Base-by-base conservation (phyloP, 2,797 vertebrate genomes). In the Microhierax caerulescens region DNA sequence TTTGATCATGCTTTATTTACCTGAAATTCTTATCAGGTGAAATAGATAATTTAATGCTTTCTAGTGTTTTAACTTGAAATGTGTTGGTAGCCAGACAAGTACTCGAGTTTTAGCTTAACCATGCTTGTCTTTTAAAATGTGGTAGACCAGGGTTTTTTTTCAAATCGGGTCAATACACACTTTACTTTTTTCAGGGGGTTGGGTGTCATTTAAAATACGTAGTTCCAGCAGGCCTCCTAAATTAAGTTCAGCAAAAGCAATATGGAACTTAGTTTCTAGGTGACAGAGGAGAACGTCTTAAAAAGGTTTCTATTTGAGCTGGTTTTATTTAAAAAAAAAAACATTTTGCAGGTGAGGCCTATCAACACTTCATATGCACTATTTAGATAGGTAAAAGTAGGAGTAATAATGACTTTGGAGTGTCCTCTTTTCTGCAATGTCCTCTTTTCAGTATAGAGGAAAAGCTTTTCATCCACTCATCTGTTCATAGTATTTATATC, bases 131-230 rank as follows among this genome's bases (percentile, higher is more conserved):
- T 68, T 65, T 50, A 24, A 85, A 85, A 79, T 1, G 7, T 21
- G 4, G 12, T 14, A 65, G 59, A 25, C 19, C 9, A 48, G 11
- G 13, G 3, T 43, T 36, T 57, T 76, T 76, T 21, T 23, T 8
- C 0, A 48, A 72, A 39, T 17, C 0, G 0, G 12, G 7, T 25
- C 36, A 53, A 22, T 72, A 25, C 5, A 20, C 1, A 8, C 27
- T 81, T 85, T 30, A 43, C 28, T 79, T 70, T 15, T 63, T 77
- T 10, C 2, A 51, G 32, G 7, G 45, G 2, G 61, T 83, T 70
- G 17, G 13, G 8, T 30, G 3, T 79, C 0, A 70, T 70, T 87
- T 80, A 39, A 84, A 88, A 74, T 74, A 59, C 2, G 1, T 5
- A 12, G 3, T 84, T 95, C 84, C 23, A 59, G 25, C 11, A 67